A percentile compares a stretch with the other conserved stretches of the same genome.
Evolutionary conservation across 2,113 vertebrate genomes (phyloP).

Genomic region (Ivindomyrus marchei): DNA sequence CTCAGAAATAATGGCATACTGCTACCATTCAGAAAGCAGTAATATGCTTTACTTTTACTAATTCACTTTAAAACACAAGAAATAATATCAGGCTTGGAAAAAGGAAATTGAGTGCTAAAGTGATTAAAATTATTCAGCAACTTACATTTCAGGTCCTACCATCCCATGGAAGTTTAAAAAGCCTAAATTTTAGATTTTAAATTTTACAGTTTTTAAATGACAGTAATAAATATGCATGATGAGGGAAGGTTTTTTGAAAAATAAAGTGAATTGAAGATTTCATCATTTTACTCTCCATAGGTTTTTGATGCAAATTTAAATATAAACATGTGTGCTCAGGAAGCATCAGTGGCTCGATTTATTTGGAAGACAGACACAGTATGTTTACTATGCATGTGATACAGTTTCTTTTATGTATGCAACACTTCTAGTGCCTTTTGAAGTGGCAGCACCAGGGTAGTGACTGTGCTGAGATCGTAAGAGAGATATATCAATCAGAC

Average conservation of each 20-base stretch:
- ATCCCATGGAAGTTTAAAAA: background rate
- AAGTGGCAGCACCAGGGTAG: background rate
- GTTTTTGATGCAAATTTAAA: background rate
- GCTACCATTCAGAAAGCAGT: background rate
- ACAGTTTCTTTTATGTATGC: background rate
- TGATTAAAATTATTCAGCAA: background rate
- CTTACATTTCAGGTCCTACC: background rate
- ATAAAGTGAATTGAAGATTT: background rate
- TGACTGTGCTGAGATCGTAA: background rate
- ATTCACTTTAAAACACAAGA: background rate
- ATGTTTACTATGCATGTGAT: background rate
- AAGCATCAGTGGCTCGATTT: background rate
- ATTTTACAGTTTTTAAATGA: background rate
- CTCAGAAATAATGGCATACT: background rate
- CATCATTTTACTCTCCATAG: background rate
- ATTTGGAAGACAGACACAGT: background rate
- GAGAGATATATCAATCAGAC: background rate
- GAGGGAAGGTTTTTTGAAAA: background rate
- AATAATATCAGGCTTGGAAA: background rate
- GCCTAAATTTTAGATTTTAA: background rate
- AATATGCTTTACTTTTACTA: background rate
- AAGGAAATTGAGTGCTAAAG: background rate
- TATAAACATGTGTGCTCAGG: background rate
- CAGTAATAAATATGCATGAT: background rate
- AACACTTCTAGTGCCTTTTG: background rate